phyloP scores from a whole-genome alignment of 2,113 vertebrate genomes.

The Clarias magur region DNA sequence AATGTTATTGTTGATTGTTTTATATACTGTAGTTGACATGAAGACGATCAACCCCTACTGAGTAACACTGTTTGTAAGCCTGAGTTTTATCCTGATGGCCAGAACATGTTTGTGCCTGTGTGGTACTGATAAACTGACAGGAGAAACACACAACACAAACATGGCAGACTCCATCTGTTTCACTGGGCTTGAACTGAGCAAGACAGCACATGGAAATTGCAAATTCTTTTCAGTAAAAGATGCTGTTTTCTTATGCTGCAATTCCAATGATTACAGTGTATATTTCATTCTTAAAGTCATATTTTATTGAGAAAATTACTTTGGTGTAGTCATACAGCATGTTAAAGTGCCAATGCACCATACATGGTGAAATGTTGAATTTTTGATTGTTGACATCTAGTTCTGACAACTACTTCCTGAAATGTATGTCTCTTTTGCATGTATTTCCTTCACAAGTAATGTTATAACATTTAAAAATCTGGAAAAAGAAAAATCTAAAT shows the following conservation, averaged over 20 bases:
- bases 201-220: background rate
- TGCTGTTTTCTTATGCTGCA: background rate
- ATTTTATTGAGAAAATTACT: background rate
- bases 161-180: conserved; percentile 37
- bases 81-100: background rate
- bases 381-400: background rate
- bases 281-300: background rate
- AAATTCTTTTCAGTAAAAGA: background rate
- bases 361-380: background rate
- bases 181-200: conserved; percentile 8
- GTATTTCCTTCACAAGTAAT: background rate
- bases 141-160: conserved; percentile 26
- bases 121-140: conserved; percentile 27
- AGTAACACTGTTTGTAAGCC: background rate
- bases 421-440: background rate
- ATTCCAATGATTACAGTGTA: background rate
- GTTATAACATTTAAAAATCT: background rate
- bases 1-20: too few species aligned
- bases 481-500: background rate
- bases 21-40: background rate
- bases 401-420: background rate
- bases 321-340: background rate
- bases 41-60: background rate
- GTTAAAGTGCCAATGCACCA: background rate
- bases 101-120: conserved; percentile 28